phyloP scores from a whole-genome alignment of 2,888 invertebrate species.

The Lasioglossum leucozonium region DNA sequence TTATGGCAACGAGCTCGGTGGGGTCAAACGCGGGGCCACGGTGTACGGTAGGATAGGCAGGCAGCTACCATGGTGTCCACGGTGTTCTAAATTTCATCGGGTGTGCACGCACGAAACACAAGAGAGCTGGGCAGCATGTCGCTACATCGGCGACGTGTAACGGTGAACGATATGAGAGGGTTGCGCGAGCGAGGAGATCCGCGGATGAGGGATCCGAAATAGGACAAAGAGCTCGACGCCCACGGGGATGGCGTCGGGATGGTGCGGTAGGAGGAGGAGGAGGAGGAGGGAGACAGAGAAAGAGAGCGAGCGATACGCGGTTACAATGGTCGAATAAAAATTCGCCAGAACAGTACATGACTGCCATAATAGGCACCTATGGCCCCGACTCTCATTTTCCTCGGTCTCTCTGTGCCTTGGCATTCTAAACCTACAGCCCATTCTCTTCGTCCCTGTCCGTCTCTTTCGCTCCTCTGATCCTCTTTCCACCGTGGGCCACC shows the following conservation, averaged over 20 bases:
- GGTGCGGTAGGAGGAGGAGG: conserved; percentile 30
- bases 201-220: conserved; percentile 69
- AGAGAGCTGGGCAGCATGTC: conserved; percentile 47
- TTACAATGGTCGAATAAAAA: conserved; percentile 81
- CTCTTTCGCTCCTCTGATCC: conserved; percentile 45
- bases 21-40: not conserved
- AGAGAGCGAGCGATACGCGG: conserved; percentile 67
- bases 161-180: conserved; percentile 45
- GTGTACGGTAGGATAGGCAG: not conserved
- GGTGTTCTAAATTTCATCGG: conserved; percentile 16
- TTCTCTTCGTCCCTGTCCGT: conserved; percentile 50
- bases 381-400: conserved; percentile 75
- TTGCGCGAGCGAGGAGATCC: conserved; percentile 64
- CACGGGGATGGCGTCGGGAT: conserved; percentile 58
- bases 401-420: conserved; percentile 72
- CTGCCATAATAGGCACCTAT: conserved; percentile 77
- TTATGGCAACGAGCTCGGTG: not conserved
- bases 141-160: conserved; percentile 61
- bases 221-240: conserved; percentile 79
- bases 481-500: conserved; percentile 38
- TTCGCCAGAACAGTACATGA: conserved; percentile 78
- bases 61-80: not conserved
- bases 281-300: conserved; percentile 34
- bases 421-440: conserved; percentile 68
- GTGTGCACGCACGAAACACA: conserved; percentile 42